These are phyloP conservation scores for Scleropages formosus DNA, from an alignment of 2,797 vertebrate species.

Conservation along the genomic window DNA sequence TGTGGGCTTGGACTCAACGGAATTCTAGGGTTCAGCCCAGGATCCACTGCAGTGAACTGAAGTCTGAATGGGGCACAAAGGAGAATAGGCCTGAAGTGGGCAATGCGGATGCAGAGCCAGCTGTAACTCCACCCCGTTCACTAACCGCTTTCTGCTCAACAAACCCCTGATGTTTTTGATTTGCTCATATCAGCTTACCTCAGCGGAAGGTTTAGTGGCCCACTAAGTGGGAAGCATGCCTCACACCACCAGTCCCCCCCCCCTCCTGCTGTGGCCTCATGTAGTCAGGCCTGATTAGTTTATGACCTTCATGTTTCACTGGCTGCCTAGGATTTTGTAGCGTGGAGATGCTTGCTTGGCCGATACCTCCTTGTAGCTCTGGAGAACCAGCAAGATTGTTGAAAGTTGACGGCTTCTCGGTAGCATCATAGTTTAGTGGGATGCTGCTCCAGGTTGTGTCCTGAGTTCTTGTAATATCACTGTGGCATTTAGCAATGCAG, in stretches of 20 bases:
- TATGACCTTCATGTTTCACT: not conserved
- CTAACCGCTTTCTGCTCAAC: not conserved
- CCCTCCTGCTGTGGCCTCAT: not conserved
- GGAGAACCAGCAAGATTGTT: not conserved
- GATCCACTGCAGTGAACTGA: too few relatives aligned
- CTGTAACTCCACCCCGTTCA: not conserved
- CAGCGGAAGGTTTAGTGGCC: not conserved
- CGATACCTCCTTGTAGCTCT: too few relatives aligned
- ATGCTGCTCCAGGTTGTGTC: not conserved
- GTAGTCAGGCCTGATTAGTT: not conserved
- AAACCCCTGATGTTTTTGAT: not conserved
- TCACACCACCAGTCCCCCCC: not conserved
- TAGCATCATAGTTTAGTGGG: not conserved
- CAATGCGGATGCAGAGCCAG: not conserved
- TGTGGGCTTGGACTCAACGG: not conserved
- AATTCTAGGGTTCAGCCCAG: too few relatives aligned
- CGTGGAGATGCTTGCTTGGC: not conserved
- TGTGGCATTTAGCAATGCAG: not conserved
- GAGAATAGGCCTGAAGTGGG: too few relatives aligned
- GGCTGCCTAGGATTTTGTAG: not conserved
- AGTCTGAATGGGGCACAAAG: too few relatives aligned
- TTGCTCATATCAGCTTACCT: not conserved
- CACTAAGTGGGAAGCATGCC: not conserved
- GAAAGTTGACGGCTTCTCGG: not conserved
- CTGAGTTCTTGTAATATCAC: not conserved